Base-by-base conservation (phyloP, 2,797 vertebrate genomes). In the Phoxinus dragarum region DNA sequence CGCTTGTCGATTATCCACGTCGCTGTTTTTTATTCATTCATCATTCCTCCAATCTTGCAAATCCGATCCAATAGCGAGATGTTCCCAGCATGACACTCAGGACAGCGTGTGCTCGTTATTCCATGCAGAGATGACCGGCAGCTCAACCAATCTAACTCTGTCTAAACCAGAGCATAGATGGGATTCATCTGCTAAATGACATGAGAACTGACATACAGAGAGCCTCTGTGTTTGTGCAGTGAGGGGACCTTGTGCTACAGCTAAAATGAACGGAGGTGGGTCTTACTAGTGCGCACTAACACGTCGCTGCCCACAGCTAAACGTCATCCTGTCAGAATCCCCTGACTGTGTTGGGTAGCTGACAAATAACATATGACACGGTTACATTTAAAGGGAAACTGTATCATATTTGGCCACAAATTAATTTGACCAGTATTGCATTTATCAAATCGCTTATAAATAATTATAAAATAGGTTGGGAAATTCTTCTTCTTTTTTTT, bases 221-320 rank as follows among this genome's bases (percentile, higher is more conserved):
- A 64, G 31, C 56, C 38, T 73, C 56, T 47, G 27, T 40, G 68
- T 64, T 66, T 66, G 52, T 83, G 38, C 69, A 64, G 40, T 56
- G 76, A 59, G 80, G 56, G 49, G 2, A 49, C 59, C 38, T 40
- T 34, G 47, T 27, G 40, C 38, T 77, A 71, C 54, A 52, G 42
- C 47, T 38, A 47, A 27, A 11, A 77, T 56, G 34, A 79, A 19
- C 36, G 61, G 82, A 84, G 87, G 88, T 40, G 82, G 66, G 66
- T 75, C 81, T 67, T 52, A 77, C 47, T 34, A 42, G 49, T 40
- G 34, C 82, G 27, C 54, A 44, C 49, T 81, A 42, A 27, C 47
- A 71, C 71, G 67, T 40, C 8, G 56, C 74, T 44, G 19, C 64
- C 74, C 72, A 64, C 81, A n/a, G 72, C 59, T 17, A 31, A 77